These are phyloP conservation scores for Leptatherina wallacei DNA, from an alignment of 2,797 vertebrate genomes.

Conservation along the genomic window DNA sequence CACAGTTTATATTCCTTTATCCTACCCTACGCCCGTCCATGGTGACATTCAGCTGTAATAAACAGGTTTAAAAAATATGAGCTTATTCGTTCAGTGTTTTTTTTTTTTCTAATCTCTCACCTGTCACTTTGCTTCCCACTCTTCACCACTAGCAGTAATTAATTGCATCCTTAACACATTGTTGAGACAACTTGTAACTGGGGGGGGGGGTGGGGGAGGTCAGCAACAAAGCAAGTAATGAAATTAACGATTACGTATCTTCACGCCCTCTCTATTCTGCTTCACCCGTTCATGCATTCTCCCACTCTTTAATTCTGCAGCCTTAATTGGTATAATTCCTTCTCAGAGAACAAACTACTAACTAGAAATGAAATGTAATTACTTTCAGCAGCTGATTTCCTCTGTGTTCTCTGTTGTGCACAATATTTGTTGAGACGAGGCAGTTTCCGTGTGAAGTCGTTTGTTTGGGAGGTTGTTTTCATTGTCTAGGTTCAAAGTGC, in stretches of 20 bases:
- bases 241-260: slow-evolving; percentile 62
- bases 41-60: slow-evolving; percentile 19
- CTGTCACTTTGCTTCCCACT: not conserved
- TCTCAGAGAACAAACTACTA: slow-evolving; percentile 57
- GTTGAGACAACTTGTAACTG: slow-evolving; percentile 15
- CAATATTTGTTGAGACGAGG: slow-evolving; percentile 8
- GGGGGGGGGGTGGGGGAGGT: not conserved
- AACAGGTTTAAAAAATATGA: slow-evolving; percentile 43
- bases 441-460: not conserved
- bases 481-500: not conserved
- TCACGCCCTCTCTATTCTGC: slow-evolving; percentile 4
- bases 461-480: slow-evolving; percentile 11
- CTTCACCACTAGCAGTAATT: not conserved
- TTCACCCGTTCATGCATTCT: slow-evolving; percentile 9
- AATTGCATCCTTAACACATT: slow-evolving; percentile 7
- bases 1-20: slow-evolving; percentile 7
- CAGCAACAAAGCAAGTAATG: slow-evolving; percentile 43
- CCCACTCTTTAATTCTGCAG: slow-evolving; percentile 43
- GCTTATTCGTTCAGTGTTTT: slow-evolving; percentile 30
- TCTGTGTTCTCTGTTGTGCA: slow-evolving; percentile 9
- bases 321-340: slow-evolving; percentile 62
- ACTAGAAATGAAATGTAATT: slow-evolving; percentile 61
- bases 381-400: slow-evolving; percentile 51
- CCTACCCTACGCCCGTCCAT: slow-evolving; percentile 10
- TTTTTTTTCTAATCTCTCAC: slow-evolving; percentile 9